phyloP scores from a whole-genome alignment of 2,113 vertebrate genomes.

The Nibea albiflora region DNA sequence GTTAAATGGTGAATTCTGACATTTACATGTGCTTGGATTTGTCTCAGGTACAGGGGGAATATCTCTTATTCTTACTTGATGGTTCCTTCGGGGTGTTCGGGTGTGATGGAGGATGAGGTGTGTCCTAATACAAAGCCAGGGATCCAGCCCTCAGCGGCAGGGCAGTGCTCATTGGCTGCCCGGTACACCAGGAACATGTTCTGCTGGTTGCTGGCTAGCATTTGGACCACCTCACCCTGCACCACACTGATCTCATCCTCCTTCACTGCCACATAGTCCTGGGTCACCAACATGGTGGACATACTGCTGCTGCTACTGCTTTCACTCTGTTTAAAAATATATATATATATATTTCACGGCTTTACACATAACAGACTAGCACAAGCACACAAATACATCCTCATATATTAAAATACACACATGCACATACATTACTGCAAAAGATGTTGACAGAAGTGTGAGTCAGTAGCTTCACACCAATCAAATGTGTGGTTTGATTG shows the following conservation, averaged over 20 bases:
- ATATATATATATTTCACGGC: neutral
- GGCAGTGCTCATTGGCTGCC: slow-evolving; percentile 96
- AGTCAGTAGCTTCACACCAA: slow-evolving; percentile 48
- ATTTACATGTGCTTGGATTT: neutral
- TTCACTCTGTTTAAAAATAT: slow-evolving; percentile 91
- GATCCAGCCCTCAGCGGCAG: slow-evolving; percentile 99
- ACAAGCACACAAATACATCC: neutral
- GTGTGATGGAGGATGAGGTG: slow-evolving; percentile 91
- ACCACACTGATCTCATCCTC: slow-evolving; percentile 99
- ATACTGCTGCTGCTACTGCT: slow-evolving; percentile 98
- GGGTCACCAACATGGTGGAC: slow-evolving; percentile 99
- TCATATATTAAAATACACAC: slow-evolving; percentile 10
- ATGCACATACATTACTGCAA: neutral
- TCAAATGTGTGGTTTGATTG: slow-evolving; percentile 70
- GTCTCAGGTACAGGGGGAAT: neutral
- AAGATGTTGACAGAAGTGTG: slow-evolving; percentile 1
- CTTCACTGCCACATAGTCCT: slow-evolving; percentile 99
- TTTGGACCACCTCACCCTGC: slow-evolving; percentile 99
- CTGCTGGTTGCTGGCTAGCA: slow-evolving; percentile 99
- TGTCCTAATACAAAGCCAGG: slow-evolving; percentile 98
- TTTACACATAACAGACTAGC: neutral
- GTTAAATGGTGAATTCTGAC: neutral
- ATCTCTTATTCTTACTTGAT: slow-evolving; percentile 90
- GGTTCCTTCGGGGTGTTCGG: slow-evolving; percentile 94
- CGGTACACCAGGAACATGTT: slow-evolving; percentile 99